A percentile compares a stretch with the other conserved stretches of the same genome.
phyloP scores from a whole-genome alignment of 2,888 invertebrate genomes.

The Mesorhabditis belari region DNA sequence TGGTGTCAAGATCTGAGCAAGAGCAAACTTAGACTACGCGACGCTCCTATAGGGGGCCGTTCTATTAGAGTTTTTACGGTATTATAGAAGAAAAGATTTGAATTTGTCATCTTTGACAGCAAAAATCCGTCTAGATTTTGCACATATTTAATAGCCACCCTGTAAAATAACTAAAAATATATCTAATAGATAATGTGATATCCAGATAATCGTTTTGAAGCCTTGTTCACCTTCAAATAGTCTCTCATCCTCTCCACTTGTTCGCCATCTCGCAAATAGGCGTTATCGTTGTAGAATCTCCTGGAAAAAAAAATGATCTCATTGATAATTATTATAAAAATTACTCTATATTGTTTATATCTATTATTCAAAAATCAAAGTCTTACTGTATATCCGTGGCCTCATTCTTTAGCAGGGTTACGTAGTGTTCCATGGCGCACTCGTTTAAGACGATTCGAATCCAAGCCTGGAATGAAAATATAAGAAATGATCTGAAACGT shows the following conservation, averaged over 20 bases:
- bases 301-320: constrained; percentile 35
- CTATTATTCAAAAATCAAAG: not conserved
- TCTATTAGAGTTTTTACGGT: no score
- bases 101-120: no score
- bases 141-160: no score
- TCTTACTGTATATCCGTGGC: constrained; percentile 49
- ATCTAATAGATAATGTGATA: no score
- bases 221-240: constrained; percentile 2
- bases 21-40: no score
- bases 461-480: constrained; percentile 54
- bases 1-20: no score
- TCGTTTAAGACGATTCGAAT: constrained; percentile 57
- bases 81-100: no score
- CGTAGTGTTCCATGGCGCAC: constrained; percentile 55
- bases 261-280: constrained; percentile 55
- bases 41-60: no score
- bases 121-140: no score
- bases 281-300: constrained; percentile 54
- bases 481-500: no score
- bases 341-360: not conserved
- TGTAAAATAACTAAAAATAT: no score
- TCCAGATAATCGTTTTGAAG: no score
- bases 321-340: not conserved
- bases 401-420: constrained; percentile 54
- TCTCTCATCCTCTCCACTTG: constrained; percentile 53